phyloP scores from a whole-genome alignment of 2,113 vertebrate species.

The Melanostigma gelatinosum region DNA sequence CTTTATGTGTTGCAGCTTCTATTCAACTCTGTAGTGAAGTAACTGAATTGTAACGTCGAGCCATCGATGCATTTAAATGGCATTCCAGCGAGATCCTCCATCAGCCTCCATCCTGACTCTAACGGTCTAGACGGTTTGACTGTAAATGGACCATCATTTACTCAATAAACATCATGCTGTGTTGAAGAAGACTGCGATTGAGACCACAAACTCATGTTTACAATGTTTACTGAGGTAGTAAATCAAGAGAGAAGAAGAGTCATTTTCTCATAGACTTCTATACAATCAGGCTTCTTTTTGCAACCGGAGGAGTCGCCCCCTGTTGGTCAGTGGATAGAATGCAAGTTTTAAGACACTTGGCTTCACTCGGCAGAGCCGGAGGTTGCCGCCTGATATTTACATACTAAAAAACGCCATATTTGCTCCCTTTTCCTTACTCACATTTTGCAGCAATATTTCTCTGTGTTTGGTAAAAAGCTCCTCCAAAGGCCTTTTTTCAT shows the following conservation, averaged over 20 bases:
- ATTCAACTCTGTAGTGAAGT: background rate
- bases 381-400: background rate
- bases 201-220: background rate
- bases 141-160: background rate
- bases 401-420: background rate
- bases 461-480: background rate
- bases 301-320: too few relatives aligned
- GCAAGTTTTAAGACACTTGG: too few relatives aligned
- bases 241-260: background rate
- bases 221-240: background rate
- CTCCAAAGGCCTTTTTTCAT: background rate
- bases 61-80: too few relatives aligned
- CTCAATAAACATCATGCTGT: background rate
- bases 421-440: background rate
- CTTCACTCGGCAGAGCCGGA: too few relatives aligned
- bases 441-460: background rate
- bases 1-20: background rate
- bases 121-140: too few relatives aligned
- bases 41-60: too few relatives aligned
- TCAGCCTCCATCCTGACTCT: too few relatives aligned
- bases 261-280: too few relatives aligned
- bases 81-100: too few relatives aligned
- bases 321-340: too few relatives aligned
- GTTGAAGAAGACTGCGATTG: background rate
- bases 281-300: too few relatives aligned